These are phyloP conservation scores for Leucophenga montana DNA, from an alignment of 2,888 invertebrate genomes.

Conservation along the genomic window DNA sequence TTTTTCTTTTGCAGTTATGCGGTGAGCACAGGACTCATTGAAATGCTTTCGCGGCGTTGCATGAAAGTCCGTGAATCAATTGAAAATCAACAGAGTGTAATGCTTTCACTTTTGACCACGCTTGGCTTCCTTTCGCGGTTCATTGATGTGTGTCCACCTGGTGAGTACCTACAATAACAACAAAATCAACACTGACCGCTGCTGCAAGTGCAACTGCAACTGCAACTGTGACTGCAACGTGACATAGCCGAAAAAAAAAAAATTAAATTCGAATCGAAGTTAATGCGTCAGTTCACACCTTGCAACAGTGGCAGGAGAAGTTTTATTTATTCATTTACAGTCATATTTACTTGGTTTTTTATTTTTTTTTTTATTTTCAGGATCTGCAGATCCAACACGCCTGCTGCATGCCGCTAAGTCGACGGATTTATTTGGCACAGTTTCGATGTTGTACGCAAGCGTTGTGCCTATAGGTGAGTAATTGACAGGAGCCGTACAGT, in stretches of 20 bases:
- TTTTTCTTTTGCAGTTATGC: slow-evolving; percentile 78
- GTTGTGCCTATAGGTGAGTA: slow-evolving; percentile 72
- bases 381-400: slow-evolving; percentile 71
- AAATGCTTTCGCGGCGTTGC: slow-evolving; percentile 82
- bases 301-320: slow-evolving; percentile 5
- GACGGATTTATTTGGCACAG: slow-evolving; percentile 72
- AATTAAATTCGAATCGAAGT: background rate
- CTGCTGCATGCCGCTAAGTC: slow-evolving; percentile 70
- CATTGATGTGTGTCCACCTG: slow-evolving; percentile 72
- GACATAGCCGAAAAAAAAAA: background rate
- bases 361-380: slow-evolving; percentile 48
- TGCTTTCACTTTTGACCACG: slow-evolving; percentile 71
- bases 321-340: slow-evolving; percentile 38
- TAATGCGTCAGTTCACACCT: slow-evolving; percentile 45
- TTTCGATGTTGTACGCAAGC: slow-evolving; percentile 70
- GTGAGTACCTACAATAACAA: slow-evolving; percentile 54
- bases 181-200: too few relatives aligned
- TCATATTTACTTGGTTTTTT: slow-evolving; percentile 38
- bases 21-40: slow-evolving; percentile 86
- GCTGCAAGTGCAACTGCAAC: background rate
- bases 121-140: slow-evolving; percentile 72
- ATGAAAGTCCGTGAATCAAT: slow-evolving; percentile 80
- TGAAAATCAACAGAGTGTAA: slow-evolving; percentile 72
- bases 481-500: background rate
- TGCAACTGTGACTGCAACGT: background rate